Evolutionary conservation across 2,888 invertebrate species (phyloP).

Genomic region (Noctua comes): DNA sequence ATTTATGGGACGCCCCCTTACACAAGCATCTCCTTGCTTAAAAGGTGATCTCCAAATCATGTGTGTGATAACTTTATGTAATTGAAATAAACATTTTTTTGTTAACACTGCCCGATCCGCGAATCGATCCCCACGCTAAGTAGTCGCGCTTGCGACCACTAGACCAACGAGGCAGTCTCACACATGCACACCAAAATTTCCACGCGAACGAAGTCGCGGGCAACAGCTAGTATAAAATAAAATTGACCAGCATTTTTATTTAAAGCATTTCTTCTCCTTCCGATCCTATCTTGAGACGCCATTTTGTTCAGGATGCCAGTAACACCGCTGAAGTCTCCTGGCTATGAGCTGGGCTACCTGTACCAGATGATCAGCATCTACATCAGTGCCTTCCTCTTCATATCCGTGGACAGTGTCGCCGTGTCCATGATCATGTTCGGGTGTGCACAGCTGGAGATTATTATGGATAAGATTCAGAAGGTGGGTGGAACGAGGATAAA

Average conservation of each 20-base stretch:
- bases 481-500: constrained; percentile 59
- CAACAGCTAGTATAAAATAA: no score
- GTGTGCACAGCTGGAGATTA: constrained; percentile 84
- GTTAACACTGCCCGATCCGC: no score
- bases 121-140: no score
- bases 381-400: constrained; percentile 82
- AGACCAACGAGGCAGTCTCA: no score
- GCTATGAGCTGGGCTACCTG: constrained; percentile 81
- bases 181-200: no score
- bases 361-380: constrained; percentile 82
- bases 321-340: constrained; percentile 75
- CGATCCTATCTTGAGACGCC: not conserved
- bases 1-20: no score
- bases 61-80: no score
- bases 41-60: no score
- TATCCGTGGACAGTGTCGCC: constrained; percentile 82
- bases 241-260: not conserved
- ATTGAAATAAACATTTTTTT: no score
- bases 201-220: no score
- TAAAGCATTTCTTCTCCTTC: not conserved
- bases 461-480: constrained; percentile 81
- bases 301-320: constrained; percentile 82
- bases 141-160: no score
- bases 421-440: constrained; percentile 85
- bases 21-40: no score